These are phyloP conservation scores for Lagopus leucura DNA, from an alignment of 2,113 vertebrate genomes.

Conservation along the genomic window DNA sequence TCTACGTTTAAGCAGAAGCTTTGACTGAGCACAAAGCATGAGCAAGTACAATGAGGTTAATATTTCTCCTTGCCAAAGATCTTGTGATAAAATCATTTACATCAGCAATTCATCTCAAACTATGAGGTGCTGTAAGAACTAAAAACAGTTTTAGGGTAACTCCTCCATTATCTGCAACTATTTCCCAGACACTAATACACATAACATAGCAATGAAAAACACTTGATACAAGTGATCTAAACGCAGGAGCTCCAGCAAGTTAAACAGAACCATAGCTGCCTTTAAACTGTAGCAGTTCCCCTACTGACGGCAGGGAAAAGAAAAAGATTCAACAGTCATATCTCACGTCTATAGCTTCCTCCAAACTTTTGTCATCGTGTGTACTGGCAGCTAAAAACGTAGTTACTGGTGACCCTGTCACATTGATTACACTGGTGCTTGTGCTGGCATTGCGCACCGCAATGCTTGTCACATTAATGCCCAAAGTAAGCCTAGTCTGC, in stretches of 20 bases:
- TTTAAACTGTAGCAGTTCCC: constrained; percentile 89
- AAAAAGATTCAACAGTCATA: constrained; percentile 92
- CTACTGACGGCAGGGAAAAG: constrained; percentile 80
- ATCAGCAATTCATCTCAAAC: constrained; percentile 84
- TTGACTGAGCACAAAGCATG: constrained; percentile 89
- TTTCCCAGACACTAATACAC: constrained; percentile 89
- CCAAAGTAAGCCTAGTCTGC: constrained; percentile 97
- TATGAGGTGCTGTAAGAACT: constrained; percentile 86
- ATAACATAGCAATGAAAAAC: constrained; percentile 90
- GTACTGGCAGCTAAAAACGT: constrained; percentile 94
- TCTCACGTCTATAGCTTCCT: constrained; percentile 96
- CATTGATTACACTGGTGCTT: constrained; percentile 89
- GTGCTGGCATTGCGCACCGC: constrained; percentile 91
- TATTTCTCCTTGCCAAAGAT: constrained; percentile 88
- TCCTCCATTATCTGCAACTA: constrained; percentile 87
- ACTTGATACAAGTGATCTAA: constrained; percentile 94
- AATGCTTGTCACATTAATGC: constrained; percentile 99
- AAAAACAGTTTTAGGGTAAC: constrained; percentile 85
- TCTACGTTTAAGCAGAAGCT: constrained; percentile 80
- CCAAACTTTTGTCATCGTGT: constrained; percentile 91
- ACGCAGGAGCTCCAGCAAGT: constrained; percentile 89
- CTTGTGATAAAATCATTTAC: constrained; percentile 90
- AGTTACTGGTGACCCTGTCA: constrained; percentile 91
- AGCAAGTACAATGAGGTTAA: constrained; percentile 89
- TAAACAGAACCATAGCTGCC: constrained; percentile 95